These are phyloP conservation scores for Nomada ferruginata DNA, from an alignment of 2,888 invertebrate species.

Conservation along the genomic window DNA sequence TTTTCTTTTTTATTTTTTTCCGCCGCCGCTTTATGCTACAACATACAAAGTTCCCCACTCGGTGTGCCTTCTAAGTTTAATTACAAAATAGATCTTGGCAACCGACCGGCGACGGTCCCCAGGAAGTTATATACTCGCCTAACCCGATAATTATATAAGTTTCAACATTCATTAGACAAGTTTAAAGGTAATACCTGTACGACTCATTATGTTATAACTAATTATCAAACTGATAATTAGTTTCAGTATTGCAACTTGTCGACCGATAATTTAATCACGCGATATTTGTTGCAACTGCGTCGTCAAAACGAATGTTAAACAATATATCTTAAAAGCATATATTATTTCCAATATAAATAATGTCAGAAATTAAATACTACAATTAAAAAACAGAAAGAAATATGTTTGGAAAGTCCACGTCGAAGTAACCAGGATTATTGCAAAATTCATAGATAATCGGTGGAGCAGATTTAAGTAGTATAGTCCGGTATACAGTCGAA, in stretches of 20 bases:
- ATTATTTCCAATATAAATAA: too few relatives aligned
- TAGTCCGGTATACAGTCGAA: not conserved
- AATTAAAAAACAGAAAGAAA: not conserved
- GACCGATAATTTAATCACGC: constrained; percentile 25
- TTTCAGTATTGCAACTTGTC: not conserved
- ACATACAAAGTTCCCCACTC: constrained; percentile 10
- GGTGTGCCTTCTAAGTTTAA: constrained; percentile 33
- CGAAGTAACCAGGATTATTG: not conserved
- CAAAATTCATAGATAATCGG: not conserved
- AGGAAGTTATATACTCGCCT: constrained; percentile 24
- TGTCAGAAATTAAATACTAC: too few relatives aligned
- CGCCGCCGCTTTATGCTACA: not conserved
- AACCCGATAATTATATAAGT: constrained; percentile 39
- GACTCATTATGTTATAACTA: constrained; percentile 22
- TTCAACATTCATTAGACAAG: constrained; percentile 36
- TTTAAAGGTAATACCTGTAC: constrained; percentile 28
- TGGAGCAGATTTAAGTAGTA: constrained; percentile 3
- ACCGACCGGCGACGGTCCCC: constrained; percentile 4
- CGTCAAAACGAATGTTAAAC: too few relatives aligned
- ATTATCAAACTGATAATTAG: too few relatives aligned
- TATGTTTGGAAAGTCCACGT: not conserved
- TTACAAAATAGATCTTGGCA: constrained; percentile 39
- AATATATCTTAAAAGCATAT: too few relatives aligned
- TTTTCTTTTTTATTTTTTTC: not conserved
- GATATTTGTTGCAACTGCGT: constrained; percentile 3